phyloP scores from a whole-genome alignment of 2,113 vertebrate species.

The Cebidichthys violaceus region DNA sequence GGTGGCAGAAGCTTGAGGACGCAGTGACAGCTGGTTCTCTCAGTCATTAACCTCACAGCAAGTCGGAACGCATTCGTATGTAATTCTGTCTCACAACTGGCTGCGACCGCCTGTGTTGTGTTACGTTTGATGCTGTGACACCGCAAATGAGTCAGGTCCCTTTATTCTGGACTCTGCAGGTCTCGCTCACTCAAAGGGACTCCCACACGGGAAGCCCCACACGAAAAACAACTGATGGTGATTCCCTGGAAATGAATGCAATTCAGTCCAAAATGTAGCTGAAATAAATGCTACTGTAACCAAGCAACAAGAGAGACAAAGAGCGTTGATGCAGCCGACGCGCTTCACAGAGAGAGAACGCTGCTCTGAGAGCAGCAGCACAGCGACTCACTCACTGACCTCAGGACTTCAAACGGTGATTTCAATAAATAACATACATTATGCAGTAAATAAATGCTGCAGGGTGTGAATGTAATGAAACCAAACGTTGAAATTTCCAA shows the following conservation, averaged over 20 bases:
- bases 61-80: not conserved
- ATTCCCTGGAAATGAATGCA: not conserved
- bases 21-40: not conserved
- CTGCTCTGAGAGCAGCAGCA: slow-evolving; percentile 13
- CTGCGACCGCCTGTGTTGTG: not conserved
- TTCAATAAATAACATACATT: slow-evolving; percentile 39
- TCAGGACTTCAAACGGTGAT: slow-evolving; percentile 15
- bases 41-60: not conserved
- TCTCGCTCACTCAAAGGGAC: not conserved
- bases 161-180: not conserved
- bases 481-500: not conserved
- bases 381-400: slow-evolving; percentile 19
- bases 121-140: not conserved
- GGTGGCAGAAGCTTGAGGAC: not conserved
- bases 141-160: not conserved
- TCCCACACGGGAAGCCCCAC: too few relatives aligned
- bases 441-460: slow-evolving; percentile 45
- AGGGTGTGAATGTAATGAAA: slow-evolving; percentile 23
- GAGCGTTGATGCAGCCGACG: not conserved
- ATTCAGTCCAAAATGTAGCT: not conserved
- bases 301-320: not conserved
- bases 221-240: not conserved
- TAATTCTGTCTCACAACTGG: not conserved
- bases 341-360: not conserved
- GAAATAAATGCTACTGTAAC: not conserved